A percentile compares a stretch with the other conserved stretches of the same genome.
These are phyloP conservation scores for Brachypalpus laphriformis DNA, from an alignment of 2,888 invertebrate genomes.

Conservation along the genomic window DNA sequence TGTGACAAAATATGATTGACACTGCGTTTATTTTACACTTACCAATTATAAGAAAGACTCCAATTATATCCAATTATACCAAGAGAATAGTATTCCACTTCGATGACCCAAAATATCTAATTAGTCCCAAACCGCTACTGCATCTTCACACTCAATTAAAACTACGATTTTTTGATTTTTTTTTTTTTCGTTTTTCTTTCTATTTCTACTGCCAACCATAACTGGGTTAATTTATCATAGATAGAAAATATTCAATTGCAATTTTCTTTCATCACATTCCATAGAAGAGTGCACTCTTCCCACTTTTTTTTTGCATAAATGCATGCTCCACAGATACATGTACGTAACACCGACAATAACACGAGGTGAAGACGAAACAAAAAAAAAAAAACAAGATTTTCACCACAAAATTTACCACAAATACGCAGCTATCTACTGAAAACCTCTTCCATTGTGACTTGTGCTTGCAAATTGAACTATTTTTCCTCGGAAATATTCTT, in stretches of 20 bases:
- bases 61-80: slow-evolving; percentile 29
- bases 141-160: not conserved
- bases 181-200: slow-evolving; percentile 4
- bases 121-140: not conserved
- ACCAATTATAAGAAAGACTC: not conserved
- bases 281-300: slow-evolving; percentile 62
- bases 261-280: slow-evolving; percentile 56
- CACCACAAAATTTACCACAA: slow-evolving; percentile 32
- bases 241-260: slow-evolving; percentile 58
- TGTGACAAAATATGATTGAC: too few species aligned
- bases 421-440: not conserved
- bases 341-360: slow-evolving; percentile 34
- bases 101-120: slow-evolving; percentile 5
- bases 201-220: slow-evolving; percentile 20
- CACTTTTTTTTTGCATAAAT: slow-evolving; percentile 56
- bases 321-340: slow-evolving; percentile 30
- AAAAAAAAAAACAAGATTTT: slow-evolving; percentile 32
- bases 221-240: slow-evolving; percentile 57
- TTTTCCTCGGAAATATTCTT: not conserved
- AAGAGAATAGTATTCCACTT: not conserved
- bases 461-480: not conserved
- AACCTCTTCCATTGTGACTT: not conserved
- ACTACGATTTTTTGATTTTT: slow-evolving; percentile 15
- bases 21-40: slow-evolving; percentile 1
- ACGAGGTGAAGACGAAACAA: slow-evolving; percentile 51